Evolutionary conservation across 1,140 invertebrate genomes (phyloP).

Genomic region (Anoplophora glabripennis): DNA sequence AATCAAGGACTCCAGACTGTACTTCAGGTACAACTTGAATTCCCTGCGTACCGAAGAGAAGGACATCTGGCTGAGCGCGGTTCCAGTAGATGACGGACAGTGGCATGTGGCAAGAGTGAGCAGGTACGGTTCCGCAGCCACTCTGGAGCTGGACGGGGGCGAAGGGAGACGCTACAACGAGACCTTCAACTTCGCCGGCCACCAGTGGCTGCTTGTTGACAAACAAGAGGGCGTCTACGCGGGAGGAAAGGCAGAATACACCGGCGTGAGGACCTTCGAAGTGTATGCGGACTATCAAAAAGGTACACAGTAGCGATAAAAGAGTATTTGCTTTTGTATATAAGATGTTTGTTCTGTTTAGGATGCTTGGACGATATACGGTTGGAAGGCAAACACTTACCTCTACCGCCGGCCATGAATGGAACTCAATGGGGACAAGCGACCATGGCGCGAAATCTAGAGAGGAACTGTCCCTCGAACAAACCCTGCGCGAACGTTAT

Average conservation of each 20-base stretch:
- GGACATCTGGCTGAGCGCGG: constrained; percentile 85
- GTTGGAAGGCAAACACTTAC: constrained; percentile 88
- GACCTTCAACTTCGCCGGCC: constrained; percentile 85
- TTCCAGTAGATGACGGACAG: constrained; percentile 92
- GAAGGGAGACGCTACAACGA: constrained; percentile 94
- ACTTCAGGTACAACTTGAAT: constrained; percentile 92
- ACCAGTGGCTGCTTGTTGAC: constrained; percentile 88
- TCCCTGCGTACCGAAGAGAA: constrained; percentile 84
- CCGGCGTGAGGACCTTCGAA: constrained; percentile 86
- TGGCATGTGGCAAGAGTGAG: constrained; percentile 92
- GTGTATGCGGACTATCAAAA: constrained; percentile 95
- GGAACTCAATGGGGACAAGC: constrained; percentile 93
- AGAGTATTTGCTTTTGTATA: not conserved
- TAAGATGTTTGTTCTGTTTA: constrained; percentile 39
- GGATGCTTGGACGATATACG: constrained; percentile 83
- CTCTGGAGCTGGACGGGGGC: constrained; percentile 89
- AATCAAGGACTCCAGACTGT: constrained; percentile 84
- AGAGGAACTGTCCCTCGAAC: constrained; percentile 88
- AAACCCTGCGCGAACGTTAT: constrained; percentile 90
- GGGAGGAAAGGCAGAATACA: constrained; percentile 92
- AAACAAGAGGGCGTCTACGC: constrained; percentile 94
- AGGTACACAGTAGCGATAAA: constrained; percentile 53
- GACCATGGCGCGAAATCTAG: constrained; percentile 85
- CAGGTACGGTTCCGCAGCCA: constrained; percentile 91
- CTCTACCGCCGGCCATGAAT: constrained; percentile 88